Conservation (phyloP, 1,140 invertebrate species). For the Lepidotrigona ventralis region DNA sequence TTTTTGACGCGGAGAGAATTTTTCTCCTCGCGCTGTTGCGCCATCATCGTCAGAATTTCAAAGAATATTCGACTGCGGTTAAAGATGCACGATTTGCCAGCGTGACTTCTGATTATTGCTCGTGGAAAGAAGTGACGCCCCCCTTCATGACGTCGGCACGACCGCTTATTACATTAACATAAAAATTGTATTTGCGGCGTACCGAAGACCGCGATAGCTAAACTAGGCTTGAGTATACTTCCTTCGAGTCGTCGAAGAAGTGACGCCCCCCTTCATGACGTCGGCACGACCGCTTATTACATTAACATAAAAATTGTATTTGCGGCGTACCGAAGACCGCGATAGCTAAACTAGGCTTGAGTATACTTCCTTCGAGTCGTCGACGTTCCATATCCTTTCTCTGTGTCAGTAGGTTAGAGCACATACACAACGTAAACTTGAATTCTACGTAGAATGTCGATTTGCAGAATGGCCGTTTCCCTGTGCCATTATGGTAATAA, state of each 20-base stretch:
- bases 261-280: not conserved
- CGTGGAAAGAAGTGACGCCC: constrained; percentile 1
- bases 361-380: not conserved
- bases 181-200: constrained; percentile 39
- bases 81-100: too few relatives aligned
- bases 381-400: not conserved
- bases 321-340: not conserved
- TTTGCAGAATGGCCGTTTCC: not conserved
- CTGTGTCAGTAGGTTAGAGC: not conserved
- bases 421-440: not conserved
- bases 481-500: not conserved
- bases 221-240: not conserved
- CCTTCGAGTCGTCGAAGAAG: not conserved
- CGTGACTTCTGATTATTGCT: not conserved
- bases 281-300: constrained; percentile 41
- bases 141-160: not conserved
- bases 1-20: not conserved
- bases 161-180: constrained; percentile 57
- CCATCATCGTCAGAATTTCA: not conserved
- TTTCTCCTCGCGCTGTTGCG: not conserved
- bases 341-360: not conserved
- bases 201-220: not conserved
- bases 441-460: not conserved
- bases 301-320: constrained; percentile 57
- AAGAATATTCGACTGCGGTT: not conserved